Percentiles rank a stretch among this genome's conserved stretches.
Conservation (phyloP, 64 coral and sea anemone species). For the Stichodactyla mertensii region DNA sequence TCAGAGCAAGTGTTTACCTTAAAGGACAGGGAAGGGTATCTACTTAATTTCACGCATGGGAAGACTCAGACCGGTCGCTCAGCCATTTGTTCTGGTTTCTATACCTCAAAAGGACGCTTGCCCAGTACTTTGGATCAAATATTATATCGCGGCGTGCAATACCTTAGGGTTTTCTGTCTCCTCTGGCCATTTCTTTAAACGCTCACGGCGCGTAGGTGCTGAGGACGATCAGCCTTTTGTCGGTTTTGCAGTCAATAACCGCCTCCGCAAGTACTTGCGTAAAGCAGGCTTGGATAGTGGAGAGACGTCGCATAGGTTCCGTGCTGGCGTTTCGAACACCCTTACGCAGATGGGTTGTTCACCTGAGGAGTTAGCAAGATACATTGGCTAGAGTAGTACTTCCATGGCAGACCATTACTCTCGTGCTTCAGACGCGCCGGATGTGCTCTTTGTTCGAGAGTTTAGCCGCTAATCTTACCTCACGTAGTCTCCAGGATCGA, state of each 20-base stretch:
- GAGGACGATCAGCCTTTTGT: neutral
- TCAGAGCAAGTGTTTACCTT: slow-evolving; percentile 28
- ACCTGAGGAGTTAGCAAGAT: slow-evolving; percentile 12
- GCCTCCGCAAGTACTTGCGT: slow-evolving; percentile 8
- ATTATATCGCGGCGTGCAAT: neutral
- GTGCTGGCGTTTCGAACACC: slow-evolving; percentile 39
- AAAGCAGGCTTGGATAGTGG: neutral
- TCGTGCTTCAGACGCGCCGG: neutral
- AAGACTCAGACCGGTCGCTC: neutral
- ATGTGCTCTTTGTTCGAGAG: no score
- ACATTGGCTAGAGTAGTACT: neutral
- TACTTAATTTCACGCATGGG: no score
- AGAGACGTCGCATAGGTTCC: slow-evolving; percentile 48
- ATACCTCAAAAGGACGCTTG: neutral
- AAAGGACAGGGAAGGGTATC: neutral
- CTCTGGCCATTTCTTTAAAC: slow-evolving; percentile 33
- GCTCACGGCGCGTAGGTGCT: neutral
- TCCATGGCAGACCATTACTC: neutral
- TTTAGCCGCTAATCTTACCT: no score
- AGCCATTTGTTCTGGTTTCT: slow-evolving; percentile 7
- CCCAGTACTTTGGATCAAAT: slow-evolving; percentile 39
- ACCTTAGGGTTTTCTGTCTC: neutral
- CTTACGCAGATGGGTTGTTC: slow-evolving; percentile 22
- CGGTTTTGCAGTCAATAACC: slow-evolving; percentile 26
- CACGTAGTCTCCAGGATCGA: no score